Evolutionary conservation across 2,888 invertebrate genomes (phyloP).

Genomic region (Drosophila affinis): DNA sequence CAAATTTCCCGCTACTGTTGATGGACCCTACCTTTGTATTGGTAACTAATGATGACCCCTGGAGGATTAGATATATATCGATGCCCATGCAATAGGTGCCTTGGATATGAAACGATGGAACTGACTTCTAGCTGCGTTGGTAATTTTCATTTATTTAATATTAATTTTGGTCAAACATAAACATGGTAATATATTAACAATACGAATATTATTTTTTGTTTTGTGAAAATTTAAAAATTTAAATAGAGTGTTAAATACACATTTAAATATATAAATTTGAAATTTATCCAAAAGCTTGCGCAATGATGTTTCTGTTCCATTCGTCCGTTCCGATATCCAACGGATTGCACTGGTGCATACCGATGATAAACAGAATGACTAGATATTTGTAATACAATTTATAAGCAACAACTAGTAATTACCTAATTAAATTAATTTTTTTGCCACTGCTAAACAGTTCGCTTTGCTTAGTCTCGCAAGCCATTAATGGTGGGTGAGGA

Average conservation of each 20-base stretch:
- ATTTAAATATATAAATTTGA: not conserved
- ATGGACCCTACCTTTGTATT: not conserved
- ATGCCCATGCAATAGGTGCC: not conserved
- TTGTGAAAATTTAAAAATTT: not conserved
- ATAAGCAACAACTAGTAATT: slow-evolving; percentile 10
- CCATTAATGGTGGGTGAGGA: slow-evolving; percentile 1
- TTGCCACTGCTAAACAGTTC: not conserved
- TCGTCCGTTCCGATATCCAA: not conserved
- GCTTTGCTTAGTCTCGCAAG: not conserved
- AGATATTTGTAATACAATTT: slow-evolving; percentile 1
- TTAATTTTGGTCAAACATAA: not conserved
- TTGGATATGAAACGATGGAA: not conserved
- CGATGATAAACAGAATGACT: slow-evolving; percentile 13
- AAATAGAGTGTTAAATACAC: not conserved
- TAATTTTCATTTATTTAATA: not conserved
- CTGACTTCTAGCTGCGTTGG: not conserved
- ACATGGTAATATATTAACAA: not conserved
- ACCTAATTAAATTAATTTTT: slow-evolving; percentile 19
- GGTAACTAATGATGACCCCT: not conserved
- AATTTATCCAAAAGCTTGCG: not conserved
- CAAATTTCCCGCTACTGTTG: slow-evolving; percentile 50
- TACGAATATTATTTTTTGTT: not conserved
- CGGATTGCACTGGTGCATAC: not conserved
- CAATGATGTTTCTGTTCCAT: not conserved
- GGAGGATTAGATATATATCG: not conserved